phyloP scores from a whole-genome alignment of 2,113 vertebrate genomes.

The Ciconia stormi region DNA sequence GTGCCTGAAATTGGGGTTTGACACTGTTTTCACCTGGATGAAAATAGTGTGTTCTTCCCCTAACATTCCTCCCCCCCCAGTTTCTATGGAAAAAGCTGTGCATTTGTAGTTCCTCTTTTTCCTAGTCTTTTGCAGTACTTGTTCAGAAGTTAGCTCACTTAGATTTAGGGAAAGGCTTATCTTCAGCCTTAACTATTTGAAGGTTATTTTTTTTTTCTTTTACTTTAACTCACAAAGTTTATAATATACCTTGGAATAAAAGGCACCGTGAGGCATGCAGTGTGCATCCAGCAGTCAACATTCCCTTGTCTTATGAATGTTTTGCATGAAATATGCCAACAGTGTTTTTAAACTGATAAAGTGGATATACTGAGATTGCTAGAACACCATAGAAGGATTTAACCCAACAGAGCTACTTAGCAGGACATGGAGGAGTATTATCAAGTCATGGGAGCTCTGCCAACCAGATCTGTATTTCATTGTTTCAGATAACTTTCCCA shows the following conservation, averaged over 20 bases:
- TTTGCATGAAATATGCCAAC: background rate
- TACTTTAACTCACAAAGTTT: background rate
- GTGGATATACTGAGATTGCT: background rate
- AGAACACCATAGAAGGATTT: background rate
- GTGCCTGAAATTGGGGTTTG: background rate
- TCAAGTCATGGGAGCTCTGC: background rate
- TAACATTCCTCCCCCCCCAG: rapidly evolving
- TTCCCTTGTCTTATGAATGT: background rate
- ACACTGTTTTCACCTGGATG: background rate
- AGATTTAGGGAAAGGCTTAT: background rate
- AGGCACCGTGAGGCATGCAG: background rate
- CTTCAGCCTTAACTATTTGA: background rate
- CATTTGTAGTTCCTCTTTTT: background rate
- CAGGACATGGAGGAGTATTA: background rate
- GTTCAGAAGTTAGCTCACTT: background rate
- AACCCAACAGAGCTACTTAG: background rate
- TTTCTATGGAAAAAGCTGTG: background rate
- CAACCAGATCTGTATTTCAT: background rate
- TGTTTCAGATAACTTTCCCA: background rate
- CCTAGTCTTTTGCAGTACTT: background rate
- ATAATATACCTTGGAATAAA: background rate
- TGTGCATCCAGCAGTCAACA: background rate
- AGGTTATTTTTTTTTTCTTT: background rate
- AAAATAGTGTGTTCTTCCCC: background rate
- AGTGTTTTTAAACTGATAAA: background rate